Conservation (phyloP, 2,113 vertebrate species). For the Tringa solitaria region DNA sequence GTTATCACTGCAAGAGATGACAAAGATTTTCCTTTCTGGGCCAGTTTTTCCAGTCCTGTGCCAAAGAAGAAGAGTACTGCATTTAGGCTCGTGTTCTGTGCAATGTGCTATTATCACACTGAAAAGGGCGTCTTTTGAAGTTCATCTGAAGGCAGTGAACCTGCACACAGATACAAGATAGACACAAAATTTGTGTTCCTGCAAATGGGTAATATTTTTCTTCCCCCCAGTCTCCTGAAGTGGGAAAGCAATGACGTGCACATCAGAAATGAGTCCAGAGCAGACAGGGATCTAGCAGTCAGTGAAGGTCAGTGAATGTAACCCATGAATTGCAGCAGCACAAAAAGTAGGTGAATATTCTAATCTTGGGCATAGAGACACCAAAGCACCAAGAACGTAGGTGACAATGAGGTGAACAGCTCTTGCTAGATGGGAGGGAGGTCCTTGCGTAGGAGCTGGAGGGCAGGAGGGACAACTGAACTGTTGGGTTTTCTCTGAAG, state of each 20-base stretch:
- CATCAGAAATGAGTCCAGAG: background rate
- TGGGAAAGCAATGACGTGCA: background rate
- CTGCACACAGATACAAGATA: background rate
- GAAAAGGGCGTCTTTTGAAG: background rate
- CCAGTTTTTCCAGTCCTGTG: slow-evolving; percentile 74
- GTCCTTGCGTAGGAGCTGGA: background rate
- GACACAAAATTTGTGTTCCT: background rate
- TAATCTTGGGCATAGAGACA: background rate
- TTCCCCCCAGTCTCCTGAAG: background rate
- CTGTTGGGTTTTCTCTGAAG: background rate
- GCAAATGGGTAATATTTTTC: background rate
- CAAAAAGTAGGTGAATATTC: background rate
- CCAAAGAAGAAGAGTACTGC: slow-evolving; percentile 26
- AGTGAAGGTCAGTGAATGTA: background rate
- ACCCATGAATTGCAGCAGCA: background rate
- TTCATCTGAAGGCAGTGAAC: background rate
- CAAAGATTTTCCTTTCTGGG: slow-evolving; percentile 75
- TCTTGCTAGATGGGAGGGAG: background rate
- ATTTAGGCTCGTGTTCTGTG: background rate
- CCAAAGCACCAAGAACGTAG: background rate
- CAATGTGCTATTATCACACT: background rate
- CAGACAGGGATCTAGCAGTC: background rate
- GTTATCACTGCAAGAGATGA: slow-evolving; percentile 79
- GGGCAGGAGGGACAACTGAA: background rate
- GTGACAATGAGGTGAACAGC: background rate